Evolutionary conservation across 2,888 invertebrate genomes (phyloP), one percentile per base, ranked within the genome.

Genomic region (Bembecia ichneumoniformis): DNA sequence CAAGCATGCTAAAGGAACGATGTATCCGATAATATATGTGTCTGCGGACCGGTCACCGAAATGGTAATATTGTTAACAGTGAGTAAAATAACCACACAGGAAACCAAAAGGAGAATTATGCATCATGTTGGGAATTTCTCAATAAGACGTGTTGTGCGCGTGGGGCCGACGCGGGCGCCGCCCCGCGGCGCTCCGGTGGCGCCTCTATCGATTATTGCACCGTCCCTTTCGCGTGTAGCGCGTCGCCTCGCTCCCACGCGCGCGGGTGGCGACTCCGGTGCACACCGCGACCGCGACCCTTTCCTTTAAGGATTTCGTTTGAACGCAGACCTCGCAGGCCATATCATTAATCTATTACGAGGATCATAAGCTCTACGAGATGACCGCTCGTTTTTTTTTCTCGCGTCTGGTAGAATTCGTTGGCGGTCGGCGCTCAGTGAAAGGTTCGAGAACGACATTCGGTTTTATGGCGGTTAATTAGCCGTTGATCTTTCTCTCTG

Each of bases 311-410:
- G 63, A 63, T 65, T 65, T 70, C 72, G 69, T 76, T 79, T 75
- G 77, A 77, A 77, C 68, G 73, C 79, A 76, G 74, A 73, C 70
- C 72, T 74, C 66, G 68, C 74, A 74, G 72, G 74, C 81, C 72
- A 74, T 82, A 83, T 83, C 84, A 84, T 86, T 86, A 83, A 86
- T 84, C 83, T 86, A 86, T 86, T 84, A 83, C 77, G 63, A 58
- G 61, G 65, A 64, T 66, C 70, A 72, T 72, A 71, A 64, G 72
- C 69, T 72, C 75, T 74, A 71, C 73, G 72, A 66, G 68, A 68
- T 69, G 61, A 71, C 71, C 71, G 61, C 68, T 70, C 65, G 63
- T 74, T 77, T 79, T 76, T 79, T 76, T 77, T 71, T 60, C 60
- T 56, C 61, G 61, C 63, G 63, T 61, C 63, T 55, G 62, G 67